Percentiles rank a stretch among this genome's conserved stretches.
These are phyloP conservation scores for Furnarius figulus DNA, from an alignment of 2,113 vertebrate genomes.

Conservation along the genomic window DNA sequence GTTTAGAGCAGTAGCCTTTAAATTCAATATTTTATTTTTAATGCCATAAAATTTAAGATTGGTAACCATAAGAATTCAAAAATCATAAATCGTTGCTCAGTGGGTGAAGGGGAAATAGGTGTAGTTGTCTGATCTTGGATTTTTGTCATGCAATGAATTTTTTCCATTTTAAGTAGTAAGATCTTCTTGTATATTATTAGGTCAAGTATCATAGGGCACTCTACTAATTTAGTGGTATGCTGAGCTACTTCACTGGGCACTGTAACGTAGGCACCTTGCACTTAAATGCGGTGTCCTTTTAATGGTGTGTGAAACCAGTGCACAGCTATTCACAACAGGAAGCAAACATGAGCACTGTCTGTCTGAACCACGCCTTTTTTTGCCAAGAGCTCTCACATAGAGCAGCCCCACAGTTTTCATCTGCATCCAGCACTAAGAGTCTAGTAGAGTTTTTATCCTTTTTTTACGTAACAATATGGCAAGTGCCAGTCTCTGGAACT, in stretches of 20 bases:
- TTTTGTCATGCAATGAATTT: not conserved
- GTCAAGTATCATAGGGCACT: not conserved
- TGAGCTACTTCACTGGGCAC: not conserved
- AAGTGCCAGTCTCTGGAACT: not conserved
- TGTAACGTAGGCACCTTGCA: not conserved
- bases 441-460: not conserved
- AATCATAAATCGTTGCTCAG: not conserved
- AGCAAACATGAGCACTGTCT: not conserved
- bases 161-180: not conserved
- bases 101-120: not conserved
- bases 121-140: not conserved
- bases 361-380: not conserved
- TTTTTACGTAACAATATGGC: not conserved
- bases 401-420: not conserved
- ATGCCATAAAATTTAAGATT: not conserved
- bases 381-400: not conserved
- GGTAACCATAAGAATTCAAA: not conserved
- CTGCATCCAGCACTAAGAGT: not conserved
- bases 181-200: not conserved
- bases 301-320: not conserved
- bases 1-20: not conserved
- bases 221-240: not conserved
- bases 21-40: not conserved
- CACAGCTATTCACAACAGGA: not conserved
- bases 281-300: not conserved